These are phyloP conservation scores for Calliopsis andreniformis DNA, from an alignment of 1,140 invertebrate genomes.

Conservation along the genomic window DNA sequence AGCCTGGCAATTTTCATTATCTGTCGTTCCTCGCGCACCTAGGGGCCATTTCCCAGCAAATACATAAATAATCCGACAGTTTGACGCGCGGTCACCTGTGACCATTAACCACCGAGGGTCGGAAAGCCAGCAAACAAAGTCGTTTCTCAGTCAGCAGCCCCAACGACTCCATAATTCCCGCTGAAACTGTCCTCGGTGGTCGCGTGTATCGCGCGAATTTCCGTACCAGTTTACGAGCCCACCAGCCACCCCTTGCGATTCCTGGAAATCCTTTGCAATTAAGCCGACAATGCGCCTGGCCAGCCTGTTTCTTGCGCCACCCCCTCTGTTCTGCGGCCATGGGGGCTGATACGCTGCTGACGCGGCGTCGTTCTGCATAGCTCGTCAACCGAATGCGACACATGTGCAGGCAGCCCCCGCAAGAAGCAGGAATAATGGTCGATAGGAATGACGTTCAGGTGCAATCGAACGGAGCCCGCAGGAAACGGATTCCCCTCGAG, in stretches of 20 bases:
- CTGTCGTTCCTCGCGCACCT: no score
- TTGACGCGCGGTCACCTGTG: neutral
- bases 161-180: neutral
- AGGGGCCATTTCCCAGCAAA: no score
- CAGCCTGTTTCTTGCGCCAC: neutral
- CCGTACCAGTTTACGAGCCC: neutral
- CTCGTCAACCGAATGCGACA: neutral
- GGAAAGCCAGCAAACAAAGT: neutral
- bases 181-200: neutral
- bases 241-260: neutral
- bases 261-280: neutral
- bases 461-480: conserved; percentile 13
- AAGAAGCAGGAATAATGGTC: conserved; percentile 39
- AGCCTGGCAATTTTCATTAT: no score
- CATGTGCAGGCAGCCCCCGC: conserved; percentile 9
- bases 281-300: conserved; percentile 1
- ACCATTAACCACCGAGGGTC: neutral
- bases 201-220: neutral
- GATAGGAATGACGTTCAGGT: conserved; percentile 51
- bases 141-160: neutral
- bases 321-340: neutral
- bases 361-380: neutral
- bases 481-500: no score
- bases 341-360: neutral
- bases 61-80: neutral